phyloP scores from a whole-genome alignment of 2,797 vertebrate genomes.

The Lemur catta region DNA sequence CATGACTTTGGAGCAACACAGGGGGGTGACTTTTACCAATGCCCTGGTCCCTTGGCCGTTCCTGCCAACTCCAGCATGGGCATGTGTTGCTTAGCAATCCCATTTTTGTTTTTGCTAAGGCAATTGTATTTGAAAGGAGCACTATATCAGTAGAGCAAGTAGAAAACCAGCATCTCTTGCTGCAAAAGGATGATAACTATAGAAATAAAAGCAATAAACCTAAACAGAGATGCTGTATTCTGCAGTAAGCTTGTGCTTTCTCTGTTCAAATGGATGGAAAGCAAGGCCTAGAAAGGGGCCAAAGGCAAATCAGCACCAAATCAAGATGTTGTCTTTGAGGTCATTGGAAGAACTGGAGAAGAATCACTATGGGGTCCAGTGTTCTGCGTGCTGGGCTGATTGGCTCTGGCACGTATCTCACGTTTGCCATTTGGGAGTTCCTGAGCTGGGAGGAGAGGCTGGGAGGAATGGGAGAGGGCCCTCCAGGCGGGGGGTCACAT shows the following conservation, averaged over 20 bases:
- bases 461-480: neutral
- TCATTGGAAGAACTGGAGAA: neutral
- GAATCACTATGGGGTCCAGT: accelerated
- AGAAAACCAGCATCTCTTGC: neutral
- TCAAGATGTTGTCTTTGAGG: neutral
- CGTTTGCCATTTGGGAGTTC: neutral
- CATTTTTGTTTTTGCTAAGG: neutral
- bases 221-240: neutral
- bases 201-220: neutral
- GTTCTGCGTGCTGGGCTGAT: accelerated
- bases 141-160: neutral
- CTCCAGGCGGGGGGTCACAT: neutral
- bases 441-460: neutral
- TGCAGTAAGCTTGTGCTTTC: neutral
- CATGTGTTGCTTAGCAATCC: neutral
- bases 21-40: neutral
- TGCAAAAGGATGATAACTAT: neutral
- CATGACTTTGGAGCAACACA: neutral
- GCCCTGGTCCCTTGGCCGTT: neutral
- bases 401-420: neutral
- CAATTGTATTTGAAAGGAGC: neutral
- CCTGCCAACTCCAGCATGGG: neutral
- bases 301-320: neutral
- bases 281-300: neutral
- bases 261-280: neutral